A percentile compares a stretch with the other conserved stretches of the same genome.
Evolutionary conservation across 2,113 vertebrate species (phyloP).

Genomic region (Parotia lawesii): DNA sequence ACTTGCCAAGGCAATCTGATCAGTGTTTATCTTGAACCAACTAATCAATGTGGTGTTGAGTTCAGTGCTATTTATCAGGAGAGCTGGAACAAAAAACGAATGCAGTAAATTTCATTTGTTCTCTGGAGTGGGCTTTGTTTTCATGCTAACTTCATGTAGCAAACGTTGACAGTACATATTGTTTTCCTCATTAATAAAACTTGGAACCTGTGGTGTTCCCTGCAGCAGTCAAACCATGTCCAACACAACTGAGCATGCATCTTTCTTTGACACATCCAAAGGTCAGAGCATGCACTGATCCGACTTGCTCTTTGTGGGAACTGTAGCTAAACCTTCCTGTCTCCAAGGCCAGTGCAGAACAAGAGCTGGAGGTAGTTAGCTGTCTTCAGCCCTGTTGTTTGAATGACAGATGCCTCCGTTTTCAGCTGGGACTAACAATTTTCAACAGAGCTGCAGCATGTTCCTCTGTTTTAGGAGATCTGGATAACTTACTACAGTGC

Average conservation of each 20-base stretch:
- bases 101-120: conserved; percentile 31
- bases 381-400: background rate
- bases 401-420: background rate
- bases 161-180: background rate
- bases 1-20: conserved; percentile 49
- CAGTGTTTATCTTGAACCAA: conserved; percentile 39
- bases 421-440: background rate
- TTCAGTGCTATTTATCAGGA: conserved; percentile 46
- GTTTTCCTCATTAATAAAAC: conserved; percentile 44
- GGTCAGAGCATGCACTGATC: background rate
- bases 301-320: background rate
- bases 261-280: conserved; percentile 23
- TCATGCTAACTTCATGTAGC: conserved; percentile 27
- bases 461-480: background rate
- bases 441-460: background rate
- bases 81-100: conserved; percentile 29
- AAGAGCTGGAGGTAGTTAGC: background rate
- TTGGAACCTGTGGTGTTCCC: conserved; percentile 10
- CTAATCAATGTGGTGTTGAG: conserved; percentile 51
- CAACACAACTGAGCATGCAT: background rate
- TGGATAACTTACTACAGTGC: background rate
- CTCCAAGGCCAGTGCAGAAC: background rate
- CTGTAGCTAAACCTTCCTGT: background rate
- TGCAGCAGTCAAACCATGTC: background rate
- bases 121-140: conserved; percentile 38